Percentiles rank a stretch among this genome's conserved stretches.
Conservation (phyloP, 2,888 invertebrate genomes). For the Luperina testacea region DNA sequence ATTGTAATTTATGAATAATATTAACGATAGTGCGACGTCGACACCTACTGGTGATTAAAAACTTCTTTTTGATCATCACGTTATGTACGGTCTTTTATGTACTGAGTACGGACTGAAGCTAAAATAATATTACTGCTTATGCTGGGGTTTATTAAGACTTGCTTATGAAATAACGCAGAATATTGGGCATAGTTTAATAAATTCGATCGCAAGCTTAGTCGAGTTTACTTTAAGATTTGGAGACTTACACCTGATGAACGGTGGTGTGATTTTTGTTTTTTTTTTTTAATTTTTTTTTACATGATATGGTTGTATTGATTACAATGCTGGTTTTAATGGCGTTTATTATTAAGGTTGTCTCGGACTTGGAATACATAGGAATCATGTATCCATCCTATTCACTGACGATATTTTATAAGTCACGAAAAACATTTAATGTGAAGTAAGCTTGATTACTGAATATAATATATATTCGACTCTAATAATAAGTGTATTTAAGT, state of each 20-base stretch:
- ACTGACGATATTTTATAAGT: slow-evolving; percentile 26
- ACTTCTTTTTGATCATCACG: slow-evolving; percentile 13
- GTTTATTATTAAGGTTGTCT: slow-evolving; percentile 21
- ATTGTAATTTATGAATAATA: slow-evolving; percentile 31
- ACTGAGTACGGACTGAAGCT: slow-evolving; percentile 27
- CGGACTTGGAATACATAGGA: slow-evolving; percentile 10
- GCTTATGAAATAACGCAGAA: slow-evolving; percentile 9
- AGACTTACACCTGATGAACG: slow-evolving; percentile 1
- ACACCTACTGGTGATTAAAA: slow-evolving; percentile 8
- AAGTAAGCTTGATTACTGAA: slow-evolving; percentile 19
- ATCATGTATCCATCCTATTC: not conserved
- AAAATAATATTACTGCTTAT: slow-evolving; percentile 8
- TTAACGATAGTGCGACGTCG: not conserved
- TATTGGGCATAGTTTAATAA: slow-evolving; percentile 12
- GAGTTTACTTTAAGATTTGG: not conserved
- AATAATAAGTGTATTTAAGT: slow-evolving; percentile 27
- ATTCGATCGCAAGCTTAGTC: not conserved
- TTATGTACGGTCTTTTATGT: not conserved
- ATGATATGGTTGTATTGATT: slow-evolving; percentile 13
- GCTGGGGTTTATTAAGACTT: slow-evolving; percentile 5
- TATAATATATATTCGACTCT: slow-evolving; percentile 31
- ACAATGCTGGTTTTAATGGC: slow-evolving; percentile 12
- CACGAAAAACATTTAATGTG: slow-evolving; percentile 3
- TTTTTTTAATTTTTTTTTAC: not conserved
- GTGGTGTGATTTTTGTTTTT: not conserved